Conservation (phyloP, 1,140 invertebrate genomes). For the Argopecten irradians region DNA sequence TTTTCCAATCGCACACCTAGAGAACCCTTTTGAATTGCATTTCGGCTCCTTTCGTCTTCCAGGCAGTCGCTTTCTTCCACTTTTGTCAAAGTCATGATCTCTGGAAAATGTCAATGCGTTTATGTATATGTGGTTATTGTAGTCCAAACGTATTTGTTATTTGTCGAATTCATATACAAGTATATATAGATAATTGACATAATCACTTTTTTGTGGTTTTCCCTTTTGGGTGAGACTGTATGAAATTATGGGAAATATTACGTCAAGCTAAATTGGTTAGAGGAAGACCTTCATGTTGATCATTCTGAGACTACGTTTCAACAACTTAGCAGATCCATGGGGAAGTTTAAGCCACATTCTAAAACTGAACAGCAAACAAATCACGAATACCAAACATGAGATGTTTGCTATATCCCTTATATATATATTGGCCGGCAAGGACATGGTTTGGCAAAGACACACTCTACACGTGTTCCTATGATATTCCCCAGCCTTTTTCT, state of each 20-base stretch:
- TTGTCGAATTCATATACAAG: background rate
- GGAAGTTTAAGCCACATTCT: background rate
- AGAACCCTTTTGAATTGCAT: background rate
- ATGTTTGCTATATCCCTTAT: background rate
- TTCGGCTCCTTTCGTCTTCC: background rate
- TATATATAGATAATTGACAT: background rate
- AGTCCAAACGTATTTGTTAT: background rate
- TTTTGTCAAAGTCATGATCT: conserved; percentile 26
- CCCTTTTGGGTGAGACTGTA: background rate
- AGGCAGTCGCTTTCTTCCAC: background rate
- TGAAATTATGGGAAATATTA: too few relatives aligned
- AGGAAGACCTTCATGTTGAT: too few relatives aligned
- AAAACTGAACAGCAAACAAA: too few relatives aligned
- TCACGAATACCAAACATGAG: too few relatives aligned
- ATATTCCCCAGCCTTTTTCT: background rate
- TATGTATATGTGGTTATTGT: background rate
- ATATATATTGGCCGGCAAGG: too few relatives aligned
- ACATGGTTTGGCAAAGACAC: too few relatives aligned
- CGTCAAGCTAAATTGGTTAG: too few relatives aligned
- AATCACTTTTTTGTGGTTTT: background rate
- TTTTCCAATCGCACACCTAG: background rate
- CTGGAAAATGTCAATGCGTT: conserved; percentile 22
- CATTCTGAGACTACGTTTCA: too few relatives aligned
- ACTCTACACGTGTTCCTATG: too few relatives aligned
- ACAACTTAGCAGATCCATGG: background rate